Percentiles rank a stretch among this genome's conserved stretches.
phyloP scores from a whole-genome alignment of 2,113 vertebrate species.

The Caloenas nicobarica region DNA sequence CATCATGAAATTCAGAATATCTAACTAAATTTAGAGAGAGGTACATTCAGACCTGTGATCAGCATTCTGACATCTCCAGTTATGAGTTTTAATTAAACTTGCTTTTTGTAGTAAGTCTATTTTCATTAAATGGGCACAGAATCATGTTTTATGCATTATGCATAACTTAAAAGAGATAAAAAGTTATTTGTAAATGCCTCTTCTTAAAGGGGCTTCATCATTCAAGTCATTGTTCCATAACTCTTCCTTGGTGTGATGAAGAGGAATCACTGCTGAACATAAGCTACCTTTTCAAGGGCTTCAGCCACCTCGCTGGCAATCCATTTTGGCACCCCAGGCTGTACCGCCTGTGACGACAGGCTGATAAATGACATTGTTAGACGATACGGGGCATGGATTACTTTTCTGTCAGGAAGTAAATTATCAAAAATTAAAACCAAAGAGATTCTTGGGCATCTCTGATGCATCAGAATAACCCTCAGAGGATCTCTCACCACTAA shows the following conservation, averaged over 20 bases:
- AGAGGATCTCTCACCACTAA: neutral
- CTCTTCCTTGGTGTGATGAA: neutral
- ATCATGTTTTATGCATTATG: neutral
- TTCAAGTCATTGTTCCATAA: neutral
- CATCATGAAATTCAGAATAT: slow-evolving; percentile 58
- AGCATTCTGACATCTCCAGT: slow-evolving; percentile 33
- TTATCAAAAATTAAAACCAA: neutral
- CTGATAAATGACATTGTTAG: neutral
- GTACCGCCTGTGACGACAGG: neutral
- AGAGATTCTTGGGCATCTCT: neutral
- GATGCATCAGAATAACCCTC: neutral
- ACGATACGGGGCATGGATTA: neutral
- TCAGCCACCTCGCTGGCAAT: neutral
- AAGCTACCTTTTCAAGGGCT: neutral
- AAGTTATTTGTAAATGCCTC: slow-evolving; percentile 7
- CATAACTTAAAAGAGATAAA: neutral
- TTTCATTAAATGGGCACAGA: slow-evolving; percentile 21
- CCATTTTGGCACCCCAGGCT: neutral
- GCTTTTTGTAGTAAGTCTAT: slow-evolving; percentile 39
- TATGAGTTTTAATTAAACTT: slow-evolving; percentile 48
- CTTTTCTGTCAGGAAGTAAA: neutral
- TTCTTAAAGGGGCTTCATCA: neutral
- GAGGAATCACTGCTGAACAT: neutral
- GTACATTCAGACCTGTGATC: neutral
- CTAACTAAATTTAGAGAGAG: slow-evolving; percentile 30